Base-by-base conservation (phyloP, 2,797 vertebrate genomes). In the Sebastolobus alascanus region DNA sequence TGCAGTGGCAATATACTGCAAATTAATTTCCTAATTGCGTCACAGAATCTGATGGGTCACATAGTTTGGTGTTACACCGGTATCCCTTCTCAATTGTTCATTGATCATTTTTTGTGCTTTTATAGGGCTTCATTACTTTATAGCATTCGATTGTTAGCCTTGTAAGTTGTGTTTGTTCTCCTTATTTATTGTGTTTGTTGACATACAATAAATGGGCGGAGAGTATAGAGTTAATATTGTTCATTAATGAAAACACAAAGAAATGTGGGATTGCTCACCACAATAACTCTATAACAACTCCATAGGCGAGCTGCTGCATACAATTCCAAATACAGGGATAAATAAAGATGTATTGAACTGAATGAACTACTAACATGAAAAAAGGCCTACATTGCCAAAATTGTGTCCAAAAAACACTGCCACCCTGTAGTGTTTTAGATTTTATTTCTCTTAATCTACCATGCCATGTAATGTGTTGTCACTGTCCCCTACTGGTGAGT, bases 401-500 rank as follows among this genome's bases (percentile, higher is more conserved):
- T 18, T 35, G 13, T 43, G 6, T 68, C 25, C 35, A 18, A 66
- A 75, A 64, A 72, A 14, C 46, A 58, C 1, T 59, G 12, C 38
- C 46, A 77, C 35, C 61, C 31, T 71, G 5, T 8, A 74, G 54
- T 61, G 60, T 82, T 87, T 86, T n/a, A 63, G 16, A 63, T 73
- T 90, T 85, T 80, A 87, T 92, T 92, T 83, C 18, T 78, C 61
- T 72, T 52, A 37, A 58, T 84, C 65, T 68, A 68, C 50, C 68
- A 79, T 82, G 69, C 50, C 58, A 76, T 83, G 64, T 84, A 37
- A 76, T 78, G 71, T 84, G 80, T 84, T 73, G 66, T 84, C 68
- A 86, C 89, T 93, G 90, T 56, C 90, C 86, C 85, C 93, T 84
- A 55, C 59, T 90, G 93, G 91, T 86, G 31, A 85, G 56, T 70